A percentile compares a stretch with the other conserved stretches of the same genome.
phyloP scores from a whole-genome alignment of 2,888 invertebrate genomes.

The Leptogaster cylindrica region DNA sequence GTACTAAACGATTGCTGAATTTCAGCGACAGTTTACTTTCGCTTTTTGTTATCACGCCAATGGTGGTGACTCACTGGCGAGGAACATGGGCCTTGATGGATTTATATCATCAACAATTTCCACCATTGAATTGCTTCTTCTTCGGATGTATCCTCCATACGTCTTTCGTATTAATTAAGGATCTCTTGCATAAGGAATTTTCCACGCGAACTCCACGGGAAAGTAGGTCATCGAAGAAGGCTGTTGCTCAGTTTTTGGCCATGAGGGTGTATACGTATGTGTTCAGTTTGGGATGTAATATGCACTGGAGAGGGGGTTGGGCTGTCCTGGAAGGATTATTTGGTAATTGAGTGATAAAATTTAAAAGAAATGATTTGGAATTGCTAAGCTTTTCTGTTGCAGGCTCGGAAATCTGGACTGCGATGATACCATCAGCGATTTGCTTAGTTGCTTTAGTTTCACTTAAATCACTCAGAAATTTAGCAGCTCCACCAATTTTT shows the following conservation, averaged over 20 bases:
- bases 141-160: slow-evolving; percentile 66
- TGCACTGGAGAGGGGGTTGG: slow-evolving; percentile 61
- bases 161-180: slow-evolving; percentile 67
- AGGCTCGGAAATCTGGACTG: too few species aligned
- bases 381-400: slow-evolving; percentile 18
- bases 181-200: slow-evolving; percentile 54
- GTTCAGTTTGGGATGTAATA: slow-evolving; percentile 63
- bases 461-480: slow-evolving; percentile 58
- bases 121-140: slow-evolving; percentile 57
- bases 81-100: slow-evolving; percentile 66
- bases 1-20: slow-evolving; percentile 48
- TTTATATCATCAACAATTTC: slow-evolving; percentile 60
- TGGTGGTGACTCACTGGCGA: slow-evolving; percentile 66
- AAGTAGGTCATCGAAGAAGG: slow-evolving; percentile 38
- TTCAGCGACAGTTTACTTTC: slow-evolving; percentile 47
- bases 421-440: slow-evolving; percentile 40
- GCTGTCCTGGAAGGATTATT: slow-evolving; percentile 43
- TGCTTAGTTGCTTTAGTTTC: slow-evolving; percentile 51
- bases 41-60: slow-evolving; percentile 55
- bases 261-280: slow-evolving; percentile 61
- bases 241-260: slow-evolving; percentile 39
- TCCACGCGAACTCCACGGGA: slow-evolving; percentile 42
- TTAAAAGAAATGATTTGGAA: background rate
- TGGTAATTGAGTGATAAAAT: slow-evolving; percentile 42
- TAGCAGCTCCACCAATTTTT: slow-evolving; percentile 61